Percentiles rank a stretch among this genome's conserved stretches.
phyloP scores from a whole-genome alignment of 2,797 vertebrate genomes.

The Phataginus tricuspis region DNA sequence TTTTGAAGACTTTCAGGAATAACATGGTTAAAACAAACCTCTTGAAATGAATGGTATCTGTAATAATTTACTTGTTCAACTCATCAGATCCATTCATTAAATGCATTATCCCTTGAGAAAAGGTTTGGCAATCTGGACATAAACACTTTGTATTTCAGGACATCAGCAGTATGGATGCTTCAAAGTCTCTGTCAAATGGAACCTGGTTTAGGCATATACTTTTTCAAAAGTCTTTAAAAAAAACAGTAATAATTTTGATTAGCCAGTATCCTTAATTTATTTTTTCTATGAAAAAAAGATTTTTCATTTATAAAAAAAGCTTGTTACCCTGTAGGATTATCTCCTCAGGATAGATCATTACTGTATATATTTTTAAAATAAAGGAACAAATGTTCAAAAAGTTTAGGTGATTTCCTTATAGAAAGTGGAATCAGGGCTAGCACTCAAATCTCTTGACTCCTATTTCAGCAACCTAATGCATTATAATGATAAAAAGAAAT shows the following conservation, averaged over 20 bases:
- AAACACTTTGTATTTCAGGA: not conserved
- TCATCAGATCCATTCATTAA: conserved; percentile 10
- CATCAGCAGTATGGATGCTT: not conserved
- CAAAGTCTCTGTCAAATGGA: conserved; percentile 17
- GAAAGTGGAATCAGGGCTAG: not conserved
- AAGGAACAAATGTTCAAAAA: not conserved
- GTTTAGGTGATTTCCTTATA: conserved; percentile 49
- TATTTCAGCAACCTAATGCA: not conserved
- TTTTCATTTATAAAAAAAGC: not conserved
- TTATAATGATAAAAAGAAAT: not conserved
- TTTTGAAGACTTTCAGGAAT: conserved; percentile 51
- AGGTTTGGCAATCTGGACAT: not conserved
- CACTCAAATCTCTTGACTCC: not conserved
- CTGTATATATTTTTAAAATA: not conserved
- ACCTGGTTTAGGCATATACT: not conserved
- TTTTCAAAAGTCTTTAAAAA: conserved; percentile 10
- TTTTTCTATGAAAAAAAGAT: conserved; percentile 7
- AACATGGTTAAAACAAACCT: conserved; percentile 20
- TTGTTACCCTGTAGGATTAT: not conserved
- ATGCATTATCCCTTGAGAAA: not conserved
- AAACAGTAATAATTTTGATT: not conserved
- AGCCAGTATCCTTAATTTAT: not conserved
- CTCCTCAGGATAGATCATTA: not conserved
- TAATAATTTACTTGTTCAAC: conserved; percentile 28
- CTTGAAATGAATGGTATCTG: not conserved